Evolutionary conservation across 2,888 invertebrate genomes (phyloP), one percentile per base, ranked within the genome.

Genomic region (Nebria brevicollis): DNA sequence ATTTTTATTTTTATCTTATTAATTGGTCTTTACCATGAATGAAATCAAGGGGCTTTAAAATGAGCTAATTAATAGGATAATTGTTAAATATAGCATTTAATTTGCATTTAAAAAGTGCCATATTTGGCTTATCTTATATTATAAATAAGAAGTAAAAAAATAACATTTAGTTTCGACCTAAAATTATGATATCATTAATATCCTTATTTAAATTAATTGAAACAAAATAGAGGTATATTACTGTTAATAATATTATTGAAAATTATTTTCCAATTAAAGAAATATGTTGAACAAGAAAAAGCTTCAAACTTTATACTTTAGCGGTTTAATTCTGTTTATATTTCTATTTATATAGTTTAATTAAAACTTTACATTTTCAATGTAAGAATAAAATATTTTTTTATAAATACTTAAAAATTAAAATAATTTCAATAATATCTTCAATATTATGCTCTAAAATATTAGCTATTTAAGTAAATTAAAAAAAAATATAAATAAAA

Each of bases 331-430:
- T 87, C 87, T 86, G 87, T 89, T 89, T 87, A 86, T 89, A 88
- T 91, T 91, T 91, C 90, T 91, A 90, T 91, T 91, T 91, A 91
- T 91, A 90, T 92, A 92, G 91, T 92, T 92, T 92, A 92, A 89
- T 64, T 83, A 92, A 93, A 92, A 93, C 91, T 86, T 92, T 92
- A 92, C 90, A 92, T 91, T 93, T 93, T 92, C 92, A 92, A 86
- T 91, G 90, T 92, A 92, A 92, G 91, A 91, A 89, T 90, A 92
- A 90, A 90, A 86, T 83, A 76, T 87, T 85, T 87, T 85, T 87
- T 89, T 86, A 85, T 86, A 86, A 86, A 84, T 86, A 85, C 83
- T 84, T 83, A 85, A 84, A 85, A 85, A 85, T 85, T 82, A 82
- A 81, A 85, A 42, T 78, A 86, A 87, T 86, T 87, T 87, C 89